Conservation (phyloP, 1,140 invertebrate species). For the Eriocheir sinensis region DNA sequence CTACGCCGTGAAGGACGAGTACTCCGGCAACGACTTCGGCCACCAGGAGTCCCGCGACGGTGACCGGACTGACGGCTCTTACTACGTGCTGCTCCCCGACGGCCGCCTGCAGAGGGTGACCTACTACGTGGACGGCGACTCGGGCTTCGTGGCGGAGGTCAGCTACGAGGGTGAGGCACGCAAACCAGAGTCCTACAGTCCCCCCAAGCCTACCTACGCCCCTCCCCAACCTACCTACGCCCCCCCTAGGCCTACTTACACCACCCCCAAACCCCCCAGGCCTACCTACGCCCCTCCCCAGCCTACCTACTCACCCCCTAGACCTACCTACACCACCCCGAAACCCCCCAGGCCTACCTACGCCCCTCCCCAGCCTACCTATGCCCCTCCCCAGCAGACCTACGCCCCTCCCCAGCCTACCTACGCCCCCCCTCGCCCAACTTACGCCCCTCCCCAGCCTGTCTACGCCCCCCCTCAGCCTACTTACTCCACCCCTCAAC, state of each 20-base stretch:
- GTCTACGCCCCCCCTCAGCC: background rate
- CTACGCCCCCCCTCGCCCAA: background rate
- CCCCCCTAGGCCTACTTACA: background rate
- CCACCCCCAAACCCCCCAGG: background rate
- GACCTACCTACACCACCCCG: background rate
- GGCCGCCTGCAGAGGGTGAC: conserved; percentile 3
- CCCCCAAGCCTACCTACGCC: background rate
- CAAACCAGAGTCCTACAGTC: background rate
- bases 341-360: background rate
- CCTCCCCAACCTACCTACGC: background rate
- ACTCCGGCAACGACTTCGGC: background rate
- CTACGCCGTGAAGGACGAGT: background rate
- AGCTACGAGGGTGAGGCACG: background rate
- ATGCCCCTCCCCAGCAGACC: background rate
- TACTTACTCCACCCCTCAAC: too few species aligned
- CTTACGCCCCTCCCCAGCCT: background rate
- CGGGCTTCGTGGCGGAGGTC: background rate
- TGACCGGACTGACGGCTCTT: background rate
- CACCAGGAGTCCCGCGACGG: conserved; percentile 3
- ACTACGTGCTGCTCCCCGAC: background rate
- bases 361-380: background rate
- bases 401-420: background rate
- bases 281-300: background rate
- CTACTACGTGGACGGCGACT: background rate
- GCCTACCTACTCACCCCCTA: background rate